Conservation (phyloP, 2,888 invertebrate species). For the Drosophila emarginata region DNA sequence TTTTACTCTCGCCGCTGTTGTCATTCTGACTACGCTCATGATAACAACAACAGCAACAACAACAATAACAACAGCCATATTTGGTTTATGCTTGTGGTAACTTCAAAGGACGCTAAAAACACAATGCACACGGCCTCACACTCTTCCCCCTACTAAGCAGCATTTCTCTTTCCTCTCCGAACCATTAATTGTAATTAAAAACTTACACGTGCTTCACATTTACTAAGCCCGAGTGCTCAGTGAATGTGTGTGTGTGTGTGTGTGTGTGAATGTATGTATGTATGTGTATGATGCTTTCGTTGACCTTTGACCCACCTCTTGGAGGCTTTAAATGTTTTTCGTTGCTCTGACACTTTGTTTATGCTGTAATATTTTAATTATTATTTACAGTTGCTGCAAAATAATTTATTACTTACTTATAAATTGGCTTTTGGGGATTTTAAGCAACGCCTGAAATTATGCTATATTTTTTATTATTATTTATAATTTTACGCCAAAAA, state of each 20-base stretch:
- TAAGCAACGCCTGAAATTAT: slow-evolving; percentile 44
- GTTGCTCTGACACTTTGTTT: slow-evolving; percentile 22
- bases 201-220: slow-evolving; percentile 61
- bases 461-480: slow-evolving; percentile 21
- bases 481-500: no score
- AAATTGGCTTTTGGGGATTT: not conserved
- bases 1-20: not conserved
- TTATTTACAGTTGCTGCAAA: slow-evolving; percentile 47
- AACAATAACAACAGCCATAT: slow-evolving; percentile 7
- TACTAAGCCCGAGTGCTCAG: slow-evolving; percentile 20
- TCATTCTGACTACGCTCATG: not conserved
- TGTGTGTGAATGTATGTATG: not conserved
- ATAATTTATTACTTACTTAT: slow-evolving; percentile 17
- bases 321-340: not conserved
- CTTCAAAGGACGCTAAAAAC: slow-evolving; percentile 40
- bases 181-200: slow-evolving; percentile 71
- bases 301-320: slow-evolving; percentile 41
- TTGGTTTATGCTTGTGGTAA: slow-evolving; percentile 31
- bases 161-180: not conserved
- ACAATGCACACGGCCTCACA: slow-evolving; percentile 10
- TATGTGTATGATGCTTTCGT: slow-evolving; percentile 29
- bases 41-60: not conserved
- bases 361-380: slow-evolving; percentile 47
- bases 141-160: not conserved
- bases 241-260: no score